Percentiles rank a stretch among this genome's conserved stretches.
These are phyloP conservation scores for Drepana falcataria DNA, from an alignment of 2,888 invertebrate genomes.

Conservation along the genomic window DNA sequence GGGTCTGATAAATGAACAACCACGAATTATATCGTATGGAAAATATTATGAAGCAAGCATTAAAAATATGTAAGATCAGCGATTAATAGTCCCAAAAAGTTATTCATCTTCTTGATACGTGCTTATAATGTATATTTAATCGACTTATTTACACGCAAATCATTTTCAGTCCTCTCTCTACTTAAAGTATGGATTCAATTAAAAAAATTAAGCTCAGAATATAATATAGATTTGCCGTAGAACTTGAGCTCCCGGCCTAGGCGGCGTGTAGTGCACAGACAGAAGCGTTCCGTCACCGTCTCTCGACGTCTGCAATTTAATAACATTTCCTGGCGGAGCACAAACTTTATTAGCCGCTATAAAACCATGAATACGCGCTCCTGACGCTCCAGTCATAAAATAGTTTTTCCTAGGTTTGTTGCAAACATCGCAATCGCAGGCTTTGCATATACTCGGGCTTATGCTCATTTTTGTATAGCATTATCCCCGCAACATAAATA, in stretches of 20 bases:
- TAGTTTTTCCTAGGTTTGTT: conserved; percentile 6
- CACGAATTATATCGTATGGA: no score
- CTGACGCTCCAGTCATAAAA: conserved; percentile 5
- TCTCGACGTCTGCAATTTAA: conserved; percentile 38
- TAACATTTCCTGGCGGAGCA: conserved; percentile 39
- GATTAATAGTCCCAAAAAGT: no score
- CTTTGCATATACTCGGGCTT: not conserved
- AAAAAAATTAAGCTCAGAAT: no score
- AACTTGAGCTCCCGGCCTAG: conserved; percentile 12
- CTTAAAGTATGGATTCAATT: no score
- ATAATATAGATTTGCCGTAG: no score
- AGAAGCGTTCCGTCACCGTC: conserved; percentile 45
- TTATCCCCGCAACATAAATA: not conserved
- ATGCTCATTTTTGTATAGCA: not conserved
- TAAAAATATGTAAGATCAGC: no score
- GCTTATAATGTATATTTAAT: no score
- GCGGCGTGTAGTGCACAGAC: conserved; percentile 15
- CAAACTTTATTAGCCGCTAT: conserved; percentile 49
- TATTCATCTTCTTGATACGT: no score
- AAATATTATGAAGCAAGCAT: no score
- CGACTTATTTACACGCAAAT: no score
- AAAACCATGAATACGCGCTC: conserved; percentile 26
- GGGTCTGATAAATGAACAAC: no score
- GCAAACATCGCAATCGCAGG: not conserved
- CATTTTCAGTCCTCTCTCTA: no score